phyloP scores from a whole-genome alignment of 1,140 invertebrate species.

The Drosophila carrolli region DNA sequence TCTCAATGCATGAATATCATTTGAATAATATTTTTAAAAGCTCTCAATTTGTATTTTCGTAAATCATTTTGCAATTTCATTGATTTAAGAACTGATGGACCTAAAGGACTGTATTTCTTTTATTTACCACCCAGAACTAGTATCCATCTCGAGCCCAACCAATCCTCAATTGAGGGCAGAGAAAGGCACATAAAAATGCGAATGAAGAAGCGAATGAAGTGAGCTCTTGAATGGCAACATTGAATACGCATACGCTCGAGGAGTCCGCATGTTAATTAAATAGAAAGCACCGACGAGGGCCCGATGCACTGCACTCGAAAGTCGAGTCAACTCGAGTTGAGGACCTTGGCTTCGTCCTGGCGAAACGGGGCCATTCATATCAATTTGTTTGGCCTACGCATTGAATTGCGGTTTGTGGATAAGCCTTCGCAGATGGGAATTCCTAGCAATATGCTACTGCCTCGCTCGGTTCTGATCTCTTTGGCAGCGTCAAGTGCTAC shows the following conservation, averaged over 20 bases:
- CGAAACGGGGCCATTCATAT: slow-evolving; percentile 62
- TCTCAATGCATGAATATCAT: not conserved
- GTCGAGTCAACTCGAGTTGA: slow-evolving; percentile 37
- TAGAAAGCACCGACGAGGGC: slow-evolving; percentile 62
- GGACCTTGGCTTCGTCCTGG: slow-evolving; percentile 35
- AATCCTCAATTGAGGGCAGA: slow-evolving; percentile 4
- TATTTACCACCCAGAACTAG: not conserved
- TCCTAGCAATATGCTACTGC: slow-evolving; percentile 21
- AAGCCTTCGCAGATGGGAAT: slow-evolving; percentile 44
- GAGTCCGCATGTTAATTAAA: slow-evolving; percentile 76
- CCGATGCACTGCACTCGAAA: slow-evolving; percentile 66
- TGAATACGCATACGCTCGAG: slow-evolving; percentile 64
- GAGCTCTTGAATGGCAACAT: slow-evolving; percentile 61
- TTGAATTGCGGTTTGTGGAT: slow-evolving; percentile 77
- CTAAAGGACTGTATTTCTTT: not conserved
- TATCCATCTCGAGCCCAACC: not conserved
- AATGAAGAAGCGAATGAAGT: slow-evolving; percentile 24
- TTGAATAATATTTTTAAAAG: no score
- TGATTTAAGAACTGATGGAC: no score
- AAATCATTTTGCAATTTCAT: no score
- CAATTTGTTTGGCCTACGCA: slow-evolving; percentile 74
- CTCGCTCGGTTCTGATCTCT: slow-evolving; percentile 28
- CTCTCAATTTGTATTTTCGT: no score
- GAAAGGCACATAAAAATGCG: slow-evolving; percentile 42
- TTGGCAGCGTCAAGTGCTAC: slow-evolving; percentile 64